Percentiles rank a stretch among this genome's conserved stretches.
These are phyloP conservation scores for Enteromius radiatus DNA, from an alignment of 2,797 vertebrate species.

Conservation along the genomic window DNA sequence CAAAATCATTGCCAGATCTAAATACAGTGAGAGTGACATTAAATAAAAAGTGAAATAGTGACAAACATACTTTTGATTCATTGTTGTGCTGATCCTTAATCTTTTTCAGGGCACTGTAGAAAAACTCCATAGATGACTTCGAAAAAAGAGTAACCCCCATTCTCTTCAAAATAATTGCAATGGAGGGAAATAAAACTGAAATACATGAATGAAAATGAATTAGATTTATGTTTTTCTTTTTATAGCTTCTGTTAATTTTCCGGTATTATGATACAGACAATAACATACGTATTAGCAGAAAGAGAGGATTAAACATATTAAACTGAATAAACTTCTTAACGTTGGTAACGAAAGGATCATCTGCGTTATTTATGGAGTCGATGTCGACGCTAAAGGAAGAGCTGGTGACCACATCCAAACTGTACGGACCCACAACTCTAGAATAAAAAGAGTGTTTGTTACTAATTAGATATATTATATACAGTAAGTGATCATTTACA, in stretches of 20 bases:
- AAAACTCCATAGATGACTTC: slow-evolving; percentile 67
- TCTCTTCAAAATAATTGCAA: slow-evolving; percentile 59
- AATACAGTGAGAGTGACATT: background rate
- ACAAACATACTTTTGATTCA: slow-evolving; percentile 47
- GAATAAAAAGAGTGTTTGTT: background rate
- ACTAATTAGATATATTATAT: slow-evolving; percentile 49
- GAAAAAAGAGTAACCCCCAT: slow-evolving; percentile 69
- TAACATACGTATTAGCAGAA: slow-evolving; percentile 67
- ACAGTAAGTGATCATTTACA: background rate
- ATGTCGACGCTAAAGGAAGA: slow-evolving; percentile 83
- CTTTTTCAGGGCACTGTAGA: slow-evolving; percentile 68
- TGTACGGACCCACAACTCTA: slow-evolving; percentile 81
- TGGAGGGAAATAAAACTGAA: slow-evolving; percentile 76
- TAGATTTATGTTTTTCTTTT: background rate
- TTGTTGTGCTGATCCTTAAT: slow-evolving; percentile 74
- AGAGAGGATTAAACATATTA: slow-evolving; percentile 53
- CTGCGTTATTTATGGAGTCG: slow-evolving; percentile 80
- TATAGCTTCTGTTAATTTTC: background rate
- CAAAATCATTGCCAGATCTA: background rate
- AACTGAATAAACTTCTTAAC: slow-evolving; percentile 78
- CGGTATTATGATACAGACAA: background rate
- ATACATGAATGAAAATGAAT: slow-evolving; percentile 8
- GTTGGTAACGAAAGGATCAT: slow-evolving; percentile 75
- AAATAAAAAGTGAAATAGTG: background rate
- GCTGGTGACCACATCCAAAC: slow-evolving; percentile 82